Conservation (phyloP, 92 coral and sea anemone genomes). For the Palythoa caribaeorum region DNA sequence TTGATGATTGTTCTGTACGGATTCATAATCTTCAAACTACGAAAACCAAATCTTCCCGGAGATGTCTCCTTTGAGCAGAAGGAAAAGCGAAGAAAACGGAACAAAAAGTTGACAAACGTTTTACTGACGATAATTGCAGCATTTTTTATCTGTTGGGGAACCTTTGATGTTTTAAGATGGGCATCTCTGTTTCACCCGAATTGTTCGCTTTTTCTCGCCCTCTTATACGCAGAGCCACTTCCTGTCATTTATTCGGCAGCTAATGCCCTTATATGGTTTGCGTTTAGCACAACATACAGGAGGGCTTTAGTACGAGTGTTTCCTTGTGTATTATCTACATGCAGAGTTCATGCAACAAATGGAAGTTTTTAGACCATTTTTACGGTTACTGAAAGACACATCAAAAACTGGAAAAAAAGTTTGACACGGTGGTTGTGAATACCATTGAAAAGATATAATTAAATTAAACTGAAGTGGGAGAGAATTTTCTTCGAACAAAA, state of each 20-base stretch:
- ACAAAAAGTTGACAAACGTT: constrained; percentile 3
- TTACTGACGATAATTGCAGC: neutral
- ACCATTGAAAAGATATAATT: too few relatives aligned
- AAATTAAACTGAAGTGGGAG: too few relatives aligned
- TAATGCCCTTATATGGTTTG: constrained; percentile 24
- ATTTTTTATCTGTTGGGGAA: constrained; percentile 8
- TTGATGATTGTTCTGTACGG: constrained; percentile 29
- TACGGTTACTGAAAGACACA: too few relatives aligned
- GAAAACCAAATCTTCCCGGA: constrained; percentile 7
- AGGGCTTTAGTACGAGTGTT: neutral
- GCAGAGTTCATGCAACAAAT: too few relatives aligned
- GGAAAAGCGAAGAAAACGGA: neutral
- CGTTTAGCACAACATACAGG: constrained; percentile 31
- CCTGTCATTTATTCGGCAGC: constrained; percentile 5
- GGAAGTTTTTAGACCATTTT: too few relatives aligned
- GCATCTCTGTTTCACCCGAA: neutral
- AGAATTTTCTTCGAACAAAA: too few relatives aligned
- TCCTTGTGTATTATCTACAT: too few relatives aligned
- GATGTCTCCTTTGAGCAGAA: constrained; percentile 11
- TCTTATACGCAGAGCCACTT: neutral
- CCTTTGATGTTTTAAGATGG: neutral
- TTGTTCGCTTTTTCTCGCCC: neutral
- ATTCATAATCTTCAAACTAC: neutral
- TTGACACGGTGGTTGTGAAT: too few relatives aligned
- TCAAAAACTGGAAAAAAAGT: too few relatives aligned